Evolutionary conservation across 2,888 invertebrate species (phyloP), one percentile per base, ranked within the genome.

Genomic region (Pristionchus maxplancki): DNA sequence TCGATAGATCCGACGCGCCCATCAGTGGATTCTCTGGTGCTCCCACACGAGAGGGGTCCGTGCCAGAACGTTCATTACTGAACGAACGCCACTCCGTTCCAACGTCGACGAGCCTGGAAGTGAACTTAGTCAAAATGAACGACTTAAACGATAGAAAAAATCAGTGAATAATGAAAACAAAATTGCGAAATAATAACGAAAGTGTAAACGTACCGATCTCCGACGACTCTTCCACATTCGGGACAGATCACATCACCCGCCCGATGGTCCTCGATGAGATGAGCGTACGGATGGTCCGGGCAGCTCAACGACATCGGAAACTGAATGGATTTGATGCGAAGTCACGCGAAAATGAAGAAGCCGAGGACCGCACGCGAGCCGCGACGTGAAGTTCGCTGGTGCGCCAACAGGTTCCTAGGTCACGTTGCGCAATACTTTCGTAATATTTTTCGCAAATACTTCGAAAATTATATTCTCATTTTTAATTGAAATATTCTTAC

Each of bases 11-110:
- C 74, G 98, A 97, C 0, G 99, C 98, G 93, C 97, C 97, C 0
- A 99, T 96, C 5, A 99, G 96, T 0, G 98, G 97, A 96, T 99
- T 99, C 94, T 99, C 99, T 0, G 99, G 98, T 0, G 98, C 98
- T 96, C 99, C 99, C 91, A 99, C 99, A 97, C 99, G 98, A 95
- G 98, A 98, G 8, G 99, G 98, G 95, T 99, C 99, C 0, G 97
- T 97, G 15, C 97, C 97, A 20, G 88, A 88, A 40, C 91, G 85
- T 95, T 99, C 99, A 95, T 99, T 99, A 94, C 98, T 98, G 95
- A 99, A 99, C 89, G 99, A 99, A 95, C 99, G 96, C 99, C 99
- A 99, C 95, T 99, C 99, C 6, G 99, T 98, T 58, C 99, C 98
- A n/a, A 99, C 99, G 95, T 99, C 99, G 91, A 99, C 98, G 0